These are phyloP conservation scores for Sandelia bainsii DNA, from an alignment of 2,797 vertebrate genomes.

Conservation along the genomic window DNA sequence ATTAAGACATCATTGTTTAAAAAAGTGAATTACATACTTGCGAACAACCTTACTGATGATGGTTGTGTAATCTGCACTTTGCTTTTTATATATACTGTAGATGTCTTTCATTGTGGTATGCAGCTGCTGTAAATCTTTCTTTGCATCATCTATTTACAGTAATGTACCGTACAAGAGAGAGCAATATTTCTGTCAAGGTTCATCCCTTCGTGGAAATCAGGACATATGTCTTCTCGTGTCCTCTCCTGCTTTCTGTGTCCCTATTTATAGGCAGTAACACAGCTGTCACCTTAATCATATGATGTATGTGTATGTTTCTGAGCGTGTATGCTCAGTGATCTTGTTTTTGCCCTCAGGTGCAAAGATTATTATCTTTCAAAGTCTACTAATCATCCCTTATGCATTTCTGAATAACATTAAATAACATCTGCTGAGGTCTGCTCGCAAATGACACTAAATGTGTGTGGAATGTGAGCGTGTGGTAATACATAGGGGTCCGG, in stretches of 20 bases:
- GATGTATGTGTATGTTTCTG: conserved; percentile 18
- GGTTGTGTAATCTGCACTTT: conserved; percentile 15
- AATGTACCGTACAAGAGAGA: conserved; percentile 40
- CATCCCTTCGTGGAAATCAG: conserved; percentile 64
- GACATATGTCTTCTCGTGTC: conserved; percentile 70
- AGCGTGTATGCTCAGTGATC: conserved; percentile 23
- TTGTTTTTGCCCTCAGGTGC: conserved; percentile 52
- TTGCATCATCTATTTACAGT: conserved; percentile 46
- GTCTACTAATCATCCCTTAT: conserved; percentile 46
- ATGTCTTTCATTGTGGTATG: conserved; percentile 1
- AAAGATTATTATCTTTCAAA: conserved; percentile 52
- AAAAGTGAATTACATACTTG: conserved; percentile 8
- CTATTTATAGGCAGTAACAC: conserved; percentile 71
- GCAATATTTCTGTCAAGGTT: conserved; percentile 63
- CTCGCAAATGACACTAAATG: conserved; percentile 29
- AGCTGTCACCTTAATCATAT: conserved; percentile 76
- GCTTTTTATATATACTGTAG: neutral
- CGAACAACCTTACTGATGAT: neutral
- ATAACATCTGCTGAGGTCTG: conserved; percentile 33
- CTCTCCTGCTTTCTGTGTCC: conserved; percentile 56
- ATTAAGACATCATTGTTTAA: conserved; percentile 40
- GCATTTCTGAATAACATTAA: conserved; percentile 45
- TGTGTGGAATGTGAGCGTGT: conserved; percentile 48
- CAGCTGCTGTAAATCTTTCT: conserved; percentile 24
- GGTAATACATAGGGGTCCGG: conserved; percentile 59